Evolutionary conservation across 2,113 vertebrate genomes (phyloP).

Genomic region (Rhea americana): DNA sequence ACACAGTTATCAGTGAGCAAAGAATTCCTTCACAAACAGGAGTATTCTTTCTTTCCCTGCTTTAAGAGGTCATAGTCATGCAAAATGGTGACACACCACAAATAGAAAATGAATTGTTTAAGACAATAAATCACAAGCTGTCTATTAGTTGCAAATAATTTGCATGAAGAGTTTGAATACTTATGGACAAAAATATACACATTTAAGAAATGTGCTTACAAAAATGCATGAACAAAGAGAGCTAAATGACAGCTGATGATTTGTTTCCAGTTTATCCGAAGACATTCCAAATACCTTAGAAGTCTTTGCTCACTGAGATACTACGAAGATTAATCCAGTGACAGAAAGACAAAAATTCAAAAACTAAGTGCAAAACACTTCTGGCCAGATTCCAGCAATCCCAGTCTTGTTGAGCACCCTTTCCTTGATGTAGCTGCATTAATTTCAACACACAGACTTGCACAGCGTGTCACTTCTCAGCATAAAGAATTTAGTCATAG

Average conservation of each 20-base stretch:
- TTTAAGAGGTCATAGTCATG: neutral
- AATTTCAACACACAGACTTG: conserved; percentile 42
- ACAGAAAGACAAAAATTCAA: conserved; percentile 30
- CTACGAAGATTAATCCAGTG: conserved; percentile 27
- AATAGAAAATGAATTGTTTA: neutral
- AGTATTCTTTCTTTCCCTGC: conserved; percentile 1
- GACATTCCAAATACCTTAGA: neutral
- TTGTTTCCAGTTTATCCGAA: neutral
- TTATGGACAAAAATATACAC: neutral
- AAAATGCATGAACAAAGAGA: neutral
- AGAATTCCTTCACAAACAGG: neutral
- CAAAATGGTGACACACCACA: neutral
- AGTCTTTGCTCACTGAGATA: neutral
- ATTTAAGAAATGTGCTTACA: neutral
- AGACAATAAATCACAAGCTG: neutral
- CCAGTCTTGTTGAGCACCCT: neutral
- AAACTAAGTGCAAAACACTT: conserved; percentile 22
- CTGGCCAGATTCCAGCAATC: conserved; percentile 15
- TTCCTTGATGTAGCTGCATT: conserved; percentile 26
- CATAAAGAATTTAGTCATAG: neutral
- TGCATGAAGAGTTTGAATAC: neutral
- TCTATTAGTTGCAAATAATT: conserved; percentile 2
- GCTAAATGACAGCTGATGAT: neutral
- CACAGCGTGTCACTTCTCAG: conserved; percentile 25
- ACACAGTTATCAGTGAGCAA: neutral